Percentiles rank a stretch among this genome's conserved stretches.
Evolutionary conservation across 2,888 invertebrate species (phyloP).

Genomic region (Cataglyphis livida): DNA sequence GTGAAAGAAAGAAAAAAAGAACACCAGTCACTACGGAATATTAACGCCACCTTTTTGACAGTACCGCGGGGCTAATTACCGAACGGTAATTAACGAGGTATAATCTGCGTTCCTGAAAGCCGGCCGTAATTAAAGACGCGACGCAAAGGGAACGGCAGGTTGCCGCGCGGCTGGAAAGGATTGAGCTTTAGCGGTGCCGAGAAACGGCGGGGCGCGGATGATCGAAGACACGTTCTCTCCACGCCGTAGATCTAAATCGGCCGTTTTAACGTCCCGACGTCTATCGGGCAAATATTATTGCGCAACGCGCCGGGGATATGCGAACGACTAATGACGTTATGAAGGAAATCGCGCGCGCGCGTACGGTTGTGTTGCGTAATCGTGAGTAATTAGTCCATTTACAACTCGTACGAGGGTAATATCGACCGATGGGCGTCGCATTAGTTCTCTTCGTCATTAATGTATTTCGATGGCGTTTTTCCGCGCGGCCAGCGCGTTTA

Average conservation of each 20-base stretch:
- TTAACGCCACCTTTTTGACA: conserved; percentile 35
- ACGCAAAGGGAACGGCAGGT: conserved; percentile 32
- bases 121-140: conserved; percentile 46
- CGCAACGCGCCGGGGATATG: conserved; percentile 72
- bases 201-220: conserved; percentile 9
- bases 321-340: conserved; percentile 76
- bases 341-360: conserved; percentile 65
- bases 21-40: conserved; percentile 7
- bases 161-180: conserved; percentile 42
- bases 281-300: conserved; percentile 74
- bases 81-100: conserved; percentile 48
- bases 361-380: conserved; percentile 75
- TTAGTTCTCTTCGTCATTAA: conserved; percentile 81
- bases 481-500: conserved; percentile 71
- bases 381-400: conserved; percentile 82
- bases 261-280: conserved; percentile 70
- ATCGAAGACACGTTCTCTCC: conserved; percentile 21
- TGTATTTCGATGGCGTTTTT: conserved; percentile 81
- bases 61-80: conserved; percentile 46
- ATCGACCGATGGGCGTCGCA: conserved; percentile 67
- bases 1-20: conserved; percentile 1
- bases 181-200: conserved; percentile 1
- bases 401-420: conserved; percentile 70
- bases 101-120: conserved; percentile 26
- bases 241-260: conserved; percentile 66